Conservation (phyloP, 2,113 vertebrate species). For the Xiphophorus hellerii region DNA sequence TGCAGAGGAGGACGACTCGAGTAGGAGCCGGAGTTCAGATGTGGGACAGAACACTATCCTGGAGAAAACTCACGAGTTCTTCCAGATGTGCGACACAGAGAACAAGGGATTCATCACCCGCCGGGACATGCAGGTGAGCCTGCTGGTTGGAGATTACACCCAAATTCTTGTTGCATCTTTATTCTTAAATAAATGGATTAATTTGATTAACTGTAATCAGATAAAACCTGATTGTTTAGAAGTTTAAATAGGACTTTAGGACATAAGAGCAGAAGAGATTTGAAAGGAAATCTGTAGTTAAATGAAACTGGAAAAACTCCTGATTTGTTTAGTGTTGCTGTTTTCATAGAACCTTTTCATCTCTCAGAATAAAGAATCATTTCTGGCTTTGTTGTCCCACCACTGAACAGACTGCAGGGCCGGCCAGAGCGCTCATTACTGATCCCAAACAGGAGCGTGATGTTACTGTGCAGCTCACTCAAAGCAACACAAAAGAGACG, state of each 20-base stretch:
- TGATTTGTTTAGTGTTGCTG: fast-evolving
- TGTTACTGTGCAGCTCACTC: slow-evolving; percentile 21
- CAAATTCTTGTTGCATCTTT: neutral
- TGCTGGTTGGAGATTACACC: neutral
- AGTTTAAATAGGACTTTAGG: neutral
- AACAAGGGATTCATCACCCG: slow-evolving; percentile 89
- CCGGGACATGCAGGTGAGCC: slow-evolving; percentile 90
- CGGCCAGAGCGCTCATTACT: slow-evolving; percentile 21
- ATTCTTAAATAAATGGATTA: neutral
- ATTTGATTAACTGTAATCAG: too few relatives aligned
- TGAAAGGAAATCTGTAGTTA: neutral
- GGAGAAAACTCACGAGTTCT: slow-evolving; percentile 88
- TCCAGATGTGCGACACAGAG: slow-evolving; percentile 90
- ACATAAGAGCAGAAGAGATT: neutral
- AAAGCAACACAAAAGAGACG: slow-evolving; percentile 40
- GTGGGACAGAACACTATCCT: slow-evolving; percentile 69
- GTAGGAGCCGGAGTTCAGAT: slow-evolving; percentile 11
- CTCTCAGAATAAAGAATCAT: neutral
- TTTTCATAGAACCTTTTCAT: neutral
- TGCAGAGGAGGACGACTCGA: neutral
- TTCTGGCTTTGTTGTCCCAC: neutral
- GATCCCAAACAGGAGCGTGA: slow-evolving; percentile 24
- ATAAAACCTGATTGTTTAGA: too few relatives aligned
- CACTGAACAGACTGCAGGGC: neutral
- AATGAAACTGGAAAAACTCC: slow-evolving; percentile 1